Evolutionary conservation across 2,888 invertebrate species (phyloP).

Genomic region (Lithophane semibrunnea): DNA sequence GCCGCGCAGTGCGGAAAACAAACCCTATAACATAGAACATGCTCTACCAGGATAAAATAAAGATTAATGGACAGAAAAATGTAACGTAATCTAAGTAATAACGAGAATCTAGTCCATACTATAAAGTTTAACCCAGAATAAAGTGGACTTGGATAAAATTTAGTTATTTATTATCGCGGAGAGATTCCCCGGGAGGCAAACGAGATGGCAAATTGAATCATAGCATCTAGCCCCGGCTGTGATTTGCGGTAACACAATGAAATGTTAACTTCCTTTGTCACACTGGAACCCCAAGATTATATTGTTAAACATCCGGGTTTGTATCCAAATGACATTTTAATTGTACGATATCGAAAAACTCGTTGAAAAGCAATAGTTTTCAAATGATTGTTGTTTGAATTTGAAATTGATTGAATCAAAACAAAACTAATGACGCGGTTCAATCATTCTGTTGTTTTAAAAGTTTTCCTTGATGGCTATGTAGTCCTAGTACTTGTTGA

Average conservation of each 20-base stretch:
- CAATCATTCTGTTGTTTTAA: slow-evolving; percentile 2
- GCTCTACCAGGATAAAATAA: slow-evolving; percentile 11
- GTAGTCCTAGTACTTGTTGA: slow-evolving; percentile 13
- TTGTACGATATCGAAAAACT: slow-evolving; percentile 3
- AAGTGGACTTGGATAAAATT: slow-evolving; percentile 40
- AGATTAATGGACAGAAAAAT: slow-evolving; percentile 3
- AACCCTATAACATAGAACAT: not conserved
- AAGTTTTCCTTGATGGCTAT: slow-evolving; percentile 12
- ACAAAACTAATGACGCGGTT: slow-evolving; percentile 3
- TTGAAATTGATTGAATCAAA: slow-evolving; percentile 11
- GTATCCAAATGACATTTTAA: slow-evolving; percentile 45
- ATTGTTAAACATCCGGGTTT: slow-evolving; percentile 12
- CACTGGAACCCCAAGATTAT: slow-evolving; percentile 27
- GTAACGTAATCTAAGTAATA: slow-evolving; percentile 5
- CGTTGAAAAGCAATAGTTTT: not conserved
- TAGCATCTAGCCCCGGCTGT: slow-evolving; percentile 25
- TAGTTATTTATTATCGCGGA: slow-evolving; percentile 43
- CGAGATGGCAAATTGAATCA: slow-evolving; percentile 64
- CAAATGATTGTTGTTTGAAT: slow-evolving; percentile 7
- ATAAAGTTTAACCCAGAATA: slow-evolving; percentile 23
- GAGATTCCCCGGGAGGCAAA: slow-evolving; percentile 48
- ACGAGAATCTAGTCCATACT: slow-evolving; percentile 16
- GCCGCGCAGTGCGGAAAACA: no score
- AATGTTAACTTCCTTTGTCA: slow-evolving; percentile 37
- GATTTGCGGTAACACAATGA: slow-evolving; percentile 53